Evolutionary conservation across 1,140 invertebrate genomes (phyloP), one percentile per base, ranked within the genome.

Genomic region (Vanessa atalanta): DNA sequence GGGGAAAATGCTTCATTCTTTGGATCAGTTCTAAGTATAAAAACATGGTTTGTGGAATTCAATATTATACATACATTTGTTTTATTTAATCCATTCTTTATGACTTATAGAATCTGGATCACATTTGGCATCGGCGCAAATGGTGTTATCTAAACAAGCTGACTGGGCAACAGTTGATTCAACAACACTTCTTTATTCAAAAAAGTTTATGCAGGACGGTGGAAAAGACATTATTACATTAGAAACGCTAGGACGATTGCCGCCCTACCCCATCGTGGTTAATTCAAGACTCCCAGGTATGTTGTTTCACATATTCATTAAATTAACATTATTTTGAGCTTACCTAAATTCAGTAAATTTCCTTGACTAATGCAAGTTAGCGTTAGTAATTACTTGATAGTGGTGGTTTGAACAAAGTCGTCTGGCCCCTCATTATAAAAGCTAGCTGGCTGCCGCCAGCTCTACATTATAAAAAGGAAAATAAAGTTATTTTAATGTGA

Each of bases 1-100:
- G 95, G 95, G 69, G 95, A 95, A 91, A 95, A 95, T 90, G 93
- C 94, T 1, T 93, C 93, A 37, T 95, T 95, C 78, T 95, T 95
- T 82, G 94, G 94, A 82, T 94, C 94, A 66, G 79, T 93, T 69
- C 79, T 94, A 80, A 93, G 94, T 95, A 91, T 81, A 73, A 57
- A 51, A 16, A 55, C 6, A 51, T 51, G 13, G 12, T 51, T n/a
- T 43, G 37, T 43, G 8, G 6, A 43, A 43, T 43, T 8, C 37
- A 9, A 43, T 43, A 5, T 43, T 43, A 31, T 43, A 43, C 0
- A 43, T 43, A 60, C 16, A 14, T 60, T 11, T 31, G 12, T 43
- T 31, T 31, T 15, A 37, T 55, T 53, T 14, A 31, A 14, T 63
- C 15, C n/a, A 55, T 55, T 55, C 51, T 66, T 14, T 69, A 43